phyloP scores from a whole-genome alignment of 2,113 vertebrate species.

The Hippocampus zosterae region DNA sequence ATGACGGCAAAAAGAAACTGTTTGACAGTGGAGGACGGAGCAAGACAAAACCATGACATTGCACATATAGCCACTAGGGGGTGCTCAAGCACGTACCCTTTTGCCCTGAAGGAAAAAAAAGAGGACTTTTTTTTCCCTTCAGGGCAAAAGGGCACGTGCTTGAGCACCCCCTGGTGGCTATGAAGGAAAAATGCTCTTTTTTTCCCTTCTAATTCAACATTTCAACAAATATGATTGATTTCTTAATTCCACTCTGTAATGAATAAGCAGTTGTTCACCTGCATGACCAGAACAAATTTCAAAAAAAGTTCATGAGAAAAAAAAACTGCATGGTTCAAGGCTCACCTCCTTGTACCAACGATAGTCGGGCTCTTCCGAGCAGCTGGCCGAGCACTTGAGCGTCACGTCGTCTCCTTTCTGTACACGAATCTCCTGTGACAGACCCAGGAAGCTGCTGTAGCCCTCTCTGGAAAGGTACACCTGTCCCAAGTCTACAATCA shows the following conservation, averaged over 20 bases:
- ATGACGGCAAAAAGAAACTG: slow-evolving; percentile 12
- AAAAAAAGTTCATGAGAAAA: slow-evolving; percentile 13
- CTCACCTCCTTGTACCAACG: slow-evolving; percentile 69
- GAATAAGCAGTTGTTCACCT: no score
- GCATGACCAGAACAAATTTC: not conserved
- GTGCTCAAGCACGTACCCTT: no score
- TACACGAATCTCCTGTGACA: slow-evolving; percentile 54
- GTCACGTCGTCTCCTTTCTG: slow-evolving; percentile 58
- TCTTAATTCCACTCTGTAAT: no score
- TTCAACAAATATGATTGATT: no score
- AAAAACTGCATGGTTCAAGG: slow-evolving; percentile 2
- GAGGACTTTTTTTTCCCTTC: no score
- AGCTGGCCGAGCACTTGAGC: slow-evolving; percentile 62
- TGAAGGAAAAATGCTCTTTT: no score
- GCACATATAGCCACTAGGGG: no score
- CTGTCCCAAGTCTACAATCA: slow-evolving; percentile 58
- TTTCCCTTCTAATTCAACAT: no score
- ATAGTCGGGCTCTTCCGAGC: slow-evolving; percentile 64
- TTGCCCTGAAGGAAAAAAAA: no score
- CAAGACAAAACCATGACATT: no score
- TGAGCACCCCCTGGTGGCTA: no score
- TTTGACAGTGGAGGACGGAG: not conserved
- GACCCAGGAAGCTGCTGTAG: slow-evolving; percentile 45
- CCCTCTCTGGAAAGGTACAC: slow-evolving; percentile 37
- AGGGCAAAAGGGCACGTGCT: no score